These are phyloP conservation scores for Crenuchus spilurus DNA, from an alignment of 2,797 vertebrate genomes.

Conservation along the genomic window DNA sequence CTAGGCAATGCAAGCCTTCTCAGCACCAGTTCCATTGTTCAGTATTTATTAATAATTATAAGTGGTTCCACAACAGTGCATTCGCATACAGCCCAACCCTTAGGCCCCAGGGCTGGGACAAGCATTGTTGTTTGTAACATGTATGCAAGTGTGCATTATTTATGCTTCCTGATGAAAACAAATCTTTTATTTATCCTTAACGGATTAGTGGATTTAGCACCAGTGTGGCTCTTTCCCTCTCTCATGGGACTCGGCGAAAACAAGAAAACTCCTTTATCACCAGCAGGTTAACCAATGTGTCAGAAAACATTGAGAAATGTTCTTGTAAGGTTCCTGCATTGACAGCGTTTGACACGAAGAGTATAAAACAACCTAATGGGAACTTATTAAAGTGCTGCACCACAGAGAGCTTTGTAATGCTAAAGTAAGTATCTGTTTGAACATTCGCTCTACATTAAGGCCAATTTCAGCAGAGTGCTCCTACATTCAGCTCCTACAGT, in stretches of 20 bases:
- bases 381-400: no score
- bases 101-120: not conserved
- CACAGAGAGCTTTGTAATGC: no score
- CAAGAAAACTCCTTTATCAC: no score
- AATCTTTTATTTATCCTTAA: constrained; percentile 48
- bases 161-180: constrained; percentile 48
- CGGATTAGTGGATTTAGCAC: constrained; percentile 43
- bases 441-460: no score
- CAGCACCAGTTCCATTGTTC: not conserved
- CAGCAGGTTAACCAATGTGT: no score
- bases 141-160: constrained; percentile 29
- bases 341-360: no score
- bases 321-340: no score
- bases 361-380: no score
- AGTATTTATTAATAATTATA: constrained; percentile 41
- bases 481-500: no score
- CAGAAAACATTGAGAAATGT: no score
- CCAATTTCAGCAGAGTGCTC: no score
- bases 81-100: not conserved
- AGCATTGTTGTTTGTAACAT: constrained; percentile 28
- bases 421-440: no score
- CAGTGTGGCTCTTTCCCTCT: constrained; percentile 4
- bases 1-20: not conserved
- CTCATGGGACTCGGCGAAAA: constrained; percentile 20
- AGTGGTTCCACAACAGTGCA: not conserved